Base-by-base conservation (phyloP, 1,140 invertebrate genomes). In the Colletes gigas region DNA sequence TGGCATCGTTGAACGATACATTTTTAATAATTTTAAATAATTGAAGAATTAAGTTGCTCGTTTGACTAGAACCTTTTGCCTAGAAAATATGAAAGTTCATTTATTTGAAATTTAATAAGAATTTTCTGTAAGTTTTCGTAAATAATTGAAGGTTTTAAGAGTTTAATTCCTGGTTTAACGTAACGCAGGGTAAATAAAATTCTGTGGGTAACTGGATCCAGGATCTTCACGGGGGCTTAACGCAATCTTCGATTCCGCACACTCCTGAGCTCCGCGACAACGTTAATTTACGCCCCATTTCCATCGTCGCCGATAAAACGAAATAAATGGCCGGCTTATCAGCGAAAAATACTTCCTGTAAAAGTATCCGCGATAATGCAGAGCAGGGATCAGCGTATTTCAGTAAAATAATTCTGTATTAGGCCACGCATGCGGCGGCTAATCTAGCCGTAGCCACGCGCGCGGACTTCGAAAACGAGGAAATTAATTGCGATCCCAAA, bases 401-500 rank as follows among this genome's bases (percentile, higher is more conserved):
- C 75, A 74, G 65, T 68, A 82, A 86, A 86, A 86, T 86, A 86
- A 86, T 86, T 86, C 69, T 80, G 85, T 60, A 86, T 86, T 86
- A 86, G 84, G 60, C 47, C 76, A 54, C 74, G 67, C 67, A 57
- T 59, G 73, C 54, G 52, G 55, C 67, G 81, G 78, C 82, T 89
- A 88, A 89, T 89, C 83, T 87, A 83, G n/a, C 17, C 75, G n/a
- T 19, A 62, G 57, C 67, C 71, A 62, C 68, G n/a, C 78, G 59
- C 50, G 44, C 59, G 59, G 57, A 70, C 83, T 87, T 88, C 87
- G 85, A 79, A 84, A 83, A 78, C 76, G 75, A 50, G 68, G 63
- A 79, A 87, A 85, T 89, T 88, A 83, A 89, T 85, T 79, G 85
- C 85, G 65, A 89, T 89, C 87, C 85, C 68, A 89, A 88, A 89